Conservation (phyloP, 2,797 vertebrate species). For the Myripristis murdjan region DNA sequence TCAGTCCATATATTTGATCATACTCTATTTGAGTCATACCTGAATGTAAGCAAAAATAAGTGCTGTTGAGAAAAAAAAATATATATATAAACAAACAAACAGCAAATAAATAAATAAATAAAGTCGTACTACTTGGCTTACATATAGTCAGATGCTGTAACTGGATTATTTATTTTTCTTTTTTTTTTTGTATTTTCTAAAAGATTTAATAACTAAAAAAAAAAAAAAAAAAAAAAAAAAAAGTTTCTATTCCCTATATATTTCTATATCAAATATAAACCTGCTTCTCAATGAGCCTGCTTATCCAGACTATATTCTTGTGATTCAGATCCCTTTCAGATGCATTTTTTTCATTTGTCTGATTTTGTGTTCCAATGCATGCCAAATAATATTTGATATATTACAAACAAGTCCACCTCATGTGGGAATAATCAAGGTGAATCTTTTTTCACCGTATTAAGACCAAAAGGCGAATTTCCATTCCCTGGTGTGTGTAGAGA, state of each 20-base stretch:
- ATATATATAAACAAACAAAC: no score
- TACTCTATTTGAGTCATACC: not conserved
- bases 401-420: not conserved
- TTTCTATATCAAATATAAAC: not conserved
- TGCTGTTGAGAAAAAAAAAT: not conserved
- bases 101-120: no score
- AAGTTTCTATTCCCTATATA: no score
- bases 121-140: not conserved
- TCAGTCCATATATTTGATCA: conserved; percentile 2
- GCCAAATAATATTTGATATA: not conserved
- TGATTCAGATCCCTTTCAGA: not conserved
- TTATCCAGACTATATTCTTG: not conserved
- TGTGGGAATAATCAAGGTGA: not conserved
- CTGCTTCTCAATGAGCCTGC: conserved; percentile 3
- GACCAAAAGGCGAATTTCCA: not conserved
- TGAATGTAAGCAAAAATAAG: not conserved
- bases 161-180: not conserved
- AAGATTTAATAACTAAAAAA: not conserved
- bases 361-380: not conserved
- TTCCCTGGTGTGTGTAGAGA: not conserved
- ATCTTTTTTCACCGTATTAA: not conserved
- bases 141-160: not conserved
- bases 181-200: not conserved
- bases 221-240: no score
- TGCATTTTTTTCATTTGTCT: not conserved